Conservation (phyloP, 2,113 vertebrate species). For the Hipposideros armiger region DNA sequence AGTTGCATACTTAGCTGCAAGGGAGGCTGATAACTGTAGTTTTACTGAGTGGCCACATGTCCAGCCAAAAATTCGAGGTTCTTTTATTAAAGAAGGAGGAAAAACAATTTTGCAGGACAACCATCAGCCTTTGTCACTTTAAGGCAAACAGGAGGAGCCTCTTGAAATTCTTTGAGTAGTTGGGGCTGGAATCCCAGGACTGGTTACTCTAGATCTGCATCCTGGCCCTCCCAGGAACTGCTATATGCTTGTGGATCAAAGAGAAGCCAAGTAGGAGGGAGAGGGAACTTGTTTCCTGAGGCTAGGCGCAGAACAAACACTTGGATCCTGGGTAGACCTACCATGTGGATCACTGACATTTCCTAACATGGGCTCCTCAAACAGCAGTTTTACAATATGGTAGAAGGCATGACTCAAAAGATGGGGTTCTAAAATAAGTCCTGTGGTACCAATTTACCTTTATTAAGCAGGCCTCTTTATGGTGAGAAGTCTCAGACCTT, state of each 20-base stretch:
- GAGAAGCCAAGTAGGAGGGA: background rate
- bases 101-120: background rate
- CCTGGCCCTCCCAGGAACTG: background rate
- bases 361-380: background rate
- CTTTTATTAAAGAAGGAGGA: background rate
- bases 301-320: background rate
- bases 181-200: background rate
- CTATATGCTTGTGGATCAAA: background rate
- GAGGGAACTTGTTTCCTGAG: background rate
- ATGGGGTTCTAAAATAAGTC: background rate
- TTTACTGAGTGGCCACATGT: background rate
- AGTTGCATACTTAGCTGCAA: background rate
- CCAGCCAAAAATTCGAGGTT: background rate
- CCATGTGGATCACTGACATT: background rate
- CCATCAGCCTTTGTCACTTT: background rate
- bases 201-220: background rate
- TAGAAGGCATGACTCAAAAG: background rate
- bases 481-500: background rate
- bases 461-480: background rate
- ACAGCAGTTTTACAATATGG: background rate
- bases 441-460: background rate
- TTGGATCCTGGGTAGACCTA: background rate
- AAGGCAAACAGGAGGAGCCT: background rate
- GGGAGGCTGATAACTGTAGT: background rate
- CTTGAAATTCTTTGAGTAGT: background rate